Evolutionary conservation across 2,113 vertebrate genomes (phyloP).

Genomic region (Vulpes vulpes): DNA sequence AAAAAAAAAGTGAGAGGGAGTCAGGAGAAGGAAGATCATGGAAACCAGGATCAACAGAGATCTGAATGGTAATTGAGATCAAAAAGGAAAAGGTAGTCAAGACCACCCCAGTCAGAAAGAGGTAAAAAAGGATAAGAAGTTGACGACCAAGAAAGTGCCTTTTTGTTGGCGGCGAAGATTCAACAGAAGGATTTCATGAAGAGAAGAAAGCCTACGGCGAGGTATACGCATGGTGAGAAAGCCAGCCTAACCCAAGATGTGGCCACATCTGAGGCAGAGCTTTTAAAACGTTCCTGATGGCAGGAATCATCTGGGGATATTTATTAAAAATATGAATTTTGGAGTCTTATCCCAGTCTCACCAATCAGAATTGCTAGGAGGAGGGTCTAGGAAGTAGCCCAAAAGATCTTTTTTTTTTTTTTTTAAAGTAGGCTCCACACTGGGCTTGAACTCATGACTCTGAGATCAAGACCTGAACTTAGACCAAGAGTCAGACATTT

Average conservation of each 20-base stretch:
- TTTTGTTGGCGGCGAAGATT: neutral
- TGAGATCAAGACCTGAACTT: neutral
- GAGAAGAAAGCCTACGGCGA: neutral
- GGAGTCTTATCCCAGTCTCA: neutral
- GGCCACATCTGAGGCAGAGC: neutral
- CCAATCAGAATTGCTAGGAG: neutral
- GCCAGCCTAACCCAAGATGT: neutral
- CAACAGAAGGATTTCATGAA: neutral
- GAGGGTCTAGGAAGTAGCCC: neutral
- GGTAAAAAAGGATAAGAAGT: neutral
- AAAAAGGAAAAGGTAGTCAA: neutral
- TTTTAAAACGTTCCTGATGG: neutral
- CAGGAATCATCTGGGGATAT: neutral
- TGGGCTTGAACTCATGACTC: neutral
- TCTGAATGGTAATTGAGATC: neutral
- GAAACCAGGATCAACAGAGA: conserved; percentile 9
- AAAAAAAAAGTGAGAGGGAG: too few relatives aligned
- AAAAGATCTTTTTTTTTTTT: neutral
- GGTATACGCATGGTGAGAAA: neutral
- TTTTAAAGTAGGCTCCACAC: neutral
- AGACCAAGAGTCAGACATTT: neutral
- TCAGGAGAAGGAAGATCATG: neutral
- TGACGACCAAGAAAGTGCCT: neutral
- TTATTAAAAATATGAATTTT: neutral
- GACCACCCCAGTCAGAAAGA: neutral